A percentile compares a stretch with the other conserved stretches of the same genome.
phyloP scores from a whole-genome alignment of 2,113 vertebrate species.

The Callionymus lyra region DNA sequence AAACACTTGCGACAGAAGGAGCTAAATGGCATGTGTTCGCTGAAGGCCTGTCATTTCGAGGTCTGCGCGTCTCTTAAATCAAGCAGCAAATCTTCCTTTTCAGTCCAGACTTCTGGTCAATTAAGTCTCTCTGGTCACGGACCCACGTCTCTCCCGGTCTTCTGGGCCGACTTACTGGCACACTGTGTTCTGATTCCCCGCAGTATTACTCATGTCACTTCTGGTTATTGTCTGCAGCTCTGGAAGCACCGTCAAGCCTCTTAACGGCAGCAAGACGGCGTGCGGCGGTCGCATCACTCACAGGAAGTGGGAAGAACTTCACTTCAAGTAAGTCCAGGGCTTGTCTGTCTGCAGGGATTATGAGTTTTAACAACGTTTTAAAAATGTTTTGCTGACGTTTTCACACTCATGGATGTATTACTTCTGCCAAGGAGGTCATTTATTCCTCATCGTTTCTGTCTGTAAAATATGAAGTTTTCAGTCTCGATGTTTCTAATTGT shows the following conservation, averaged over 20 bases:
- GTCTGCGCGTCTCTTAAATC: conserved; percentile 26
- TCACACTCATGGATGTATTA: too few relatives aligned
- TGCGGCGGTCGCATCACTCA: conserved; percentile 46
- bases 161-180: conserved; percentile 25
- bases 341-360: conserved; percentile 7
- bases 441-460: too few relatives aligned
- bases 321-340: conserved; percentile 62
- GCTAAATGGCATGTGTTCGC: too few relatives aligned
- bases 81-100: conserved; percentile 8
- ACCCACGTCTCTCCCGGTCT: conserved; percentile 12
- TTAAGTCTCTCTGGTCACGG: conserved; percentile 7
- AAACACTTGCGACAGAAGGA: too few relatives aligned
- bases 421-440: too few relatives aligned
- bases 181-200: conserved; percentile 9
- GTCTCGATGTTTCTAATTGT: too few relatives aligned
- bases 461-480: too few relatives aligned
- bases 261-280: conserved; percentile 33
- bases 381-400: too few relatives aligned
- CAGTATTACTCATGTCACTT: conserved; percentile 13
- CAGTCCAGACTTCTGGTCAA: conserved; percentile 16
- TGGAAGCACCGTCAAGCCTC: conserved; percentile 34
- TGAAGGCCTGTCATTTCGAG: conserved; percentile 3
- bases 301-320: conserved; percentile 62
- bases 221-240: conserved; percentile 41
- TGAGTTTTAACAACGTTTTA: background rate